Percentiles rank a stretch among this genome's conserved stretches.
phyloP scores from a whole-genome alignment of 2,888 invertebrate species.

The Crossocerus cetratus region DNA sequence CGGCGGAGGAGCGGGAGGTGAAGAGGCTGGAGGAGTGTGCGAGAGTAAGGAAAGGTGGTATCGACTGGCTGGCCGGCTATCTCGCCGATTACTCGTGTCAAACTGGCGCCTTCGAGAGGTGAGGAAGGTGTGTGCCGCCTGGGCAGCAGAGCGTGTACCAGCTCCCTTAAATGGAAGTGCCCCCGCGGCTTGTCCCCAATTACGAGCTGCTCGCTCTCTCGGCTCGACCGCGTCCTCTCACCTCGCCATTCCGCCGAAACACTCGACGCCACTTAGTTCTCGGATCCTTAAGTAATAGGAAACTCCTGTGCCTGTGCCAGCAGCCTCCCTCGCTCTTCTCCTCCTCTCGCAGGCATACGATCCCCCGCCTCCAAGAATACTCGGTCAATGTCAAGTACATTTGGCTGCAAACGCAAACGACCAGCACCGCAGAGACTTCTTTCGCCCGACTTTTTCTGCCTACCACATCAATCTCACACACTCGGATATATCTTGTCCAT shows the following conservation, averaged over 20 bases:
- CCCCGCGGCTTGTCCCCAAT: constrained; percentile 53
- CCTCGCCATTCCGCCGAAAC: not conserved
- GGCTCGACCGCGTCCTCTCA: not conserved
- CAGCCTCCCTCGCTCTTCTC: not conserved
- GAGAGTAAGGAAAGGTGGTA: not conserved
- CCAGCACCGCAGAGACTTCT: no score
- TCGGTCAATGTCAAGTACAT: no score
- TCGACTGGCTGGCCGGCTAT: not conserved
- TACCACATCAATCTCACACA: no score
- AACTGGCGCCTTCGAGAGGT: not conserved
- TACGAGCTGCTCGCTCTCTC: constrained; percentile 26
- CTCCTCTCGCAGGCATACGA: not conserved
- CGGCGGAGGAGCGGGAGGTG: not conserved
- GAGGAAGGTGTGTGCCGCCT: constrained; percentile 30
- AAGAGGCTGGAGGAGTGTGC: not conserved
- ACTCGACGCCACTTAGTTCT: not conserved
- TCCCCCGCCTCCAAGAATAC: no score
- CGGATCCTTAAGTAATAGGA: not conserved
- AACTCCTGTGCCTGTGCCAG: no score
- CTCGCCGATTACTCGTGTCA: constrained; percentile 3
- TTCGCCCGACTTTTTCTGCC: no score
- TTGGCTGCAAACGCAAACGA: no score
- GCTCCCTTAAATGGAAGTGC: constrained; percentile 58
- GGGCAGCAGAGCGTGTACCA: constrained; percentile 33
- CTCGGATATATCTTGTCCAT: no score